A percentile compares a stretch with the other conserved stretches of the same genome.
Evolutionary conservation across 2,113 vertebrate genomes (phyloP).

Genomic region (Potamarius usumacintae): DNA sequence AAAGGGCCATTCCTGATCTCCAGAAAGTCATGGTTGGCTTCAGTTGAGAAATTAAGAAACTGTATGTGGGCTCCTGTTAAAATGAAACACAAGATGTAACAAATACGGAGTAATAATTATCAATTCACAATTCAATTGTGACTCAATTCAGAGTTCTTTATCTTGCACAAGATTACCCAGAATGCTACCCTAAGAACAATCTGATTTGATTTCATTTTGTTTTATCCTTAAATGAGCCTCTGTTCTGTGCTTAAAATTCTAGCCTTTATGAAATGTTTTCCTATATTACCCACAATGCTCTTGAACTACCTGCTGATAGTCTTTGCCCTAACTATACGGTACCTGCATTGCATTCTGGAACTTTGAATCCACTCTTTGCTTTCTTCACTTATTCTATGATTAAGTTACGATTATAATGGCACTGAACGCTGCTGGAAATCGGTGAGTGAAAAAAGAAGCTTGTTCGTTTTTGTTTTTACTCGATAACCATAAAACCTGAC

Average conservation of each 20-base stretch:
- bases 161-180: not conserved
- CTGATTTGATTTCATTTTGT: not conserved
- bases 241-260: not conserved
- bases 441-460: not conserved
- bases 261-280: not conserved
- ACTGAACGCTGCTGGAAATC: not conserved
- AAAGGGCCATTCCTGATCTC: slow-evolving; percentile 94
- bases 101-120: not conserved
- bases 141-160: not conserved
- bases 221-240: not conserved
- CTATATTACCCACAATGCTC: not conserved
- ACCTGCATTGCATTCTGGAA: not conserved
- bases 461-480: not conserved
- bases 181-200: not conserved
- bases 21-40: slow-evolving; percentile 95
- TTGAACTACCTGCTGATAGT: not conserved
- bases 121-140: not conserved
- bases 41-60: slow-evolving; percentile 96
- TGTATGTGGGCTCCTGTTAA: slow-evolving; percentile 89
- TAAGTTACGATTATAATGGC: not conserved
- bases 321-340: not conserved
- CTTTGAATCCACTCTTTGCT: not conserved
- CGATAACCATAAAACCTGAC: not conserved
- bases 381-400: not conserved
- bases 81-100: slow-evolving; percentile 1